phyloP scores from a whole-genome alignment of 2,888 invertebrate species.

The Cephus rjabovi region DNA sequence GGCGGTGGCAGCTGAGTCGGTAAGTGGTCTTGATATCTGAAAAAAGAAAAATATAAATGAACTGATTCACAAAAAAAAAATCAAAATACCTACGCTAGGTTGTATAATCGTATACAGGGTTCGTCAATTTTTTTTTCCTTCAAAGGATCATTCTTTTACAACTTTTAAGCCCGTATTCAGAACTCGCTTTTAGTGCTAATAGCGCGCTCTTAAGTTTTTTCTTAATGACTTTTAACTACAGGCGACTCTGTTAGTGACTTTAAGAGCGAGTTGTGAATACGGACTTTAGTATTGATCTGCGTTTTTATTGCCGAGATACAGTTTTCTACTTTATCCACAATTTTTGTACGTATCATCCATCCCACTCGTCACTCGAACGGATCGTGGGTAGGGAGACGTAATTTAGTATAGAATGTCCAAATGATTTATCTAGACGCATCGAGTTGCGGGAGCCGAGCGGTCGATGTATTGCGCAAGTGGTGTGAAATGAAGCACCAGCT shows the following conservation, averaged over 20 bases:
- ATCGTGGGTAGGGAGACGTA: neutral
- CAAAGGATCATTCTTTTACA: neutral
- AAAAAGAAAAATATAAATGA: neutral
- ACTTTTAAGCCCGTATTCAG: too few species aligned
- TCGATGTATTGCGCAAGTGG: neutral
- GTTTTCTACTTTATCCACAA: neutral
- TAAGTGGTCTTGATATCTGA: neutral
- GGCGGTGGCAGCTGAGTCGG: neutral
- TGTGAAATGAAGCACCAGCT: neutral
- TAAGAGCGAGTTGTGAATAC: too few species aligned
- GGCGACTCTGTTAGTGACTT: too few species aligned
- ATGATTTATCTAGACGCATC: neutral
- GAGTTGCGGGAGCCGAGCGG: neutral
- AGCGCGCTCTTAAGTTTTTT: too few species aligned
- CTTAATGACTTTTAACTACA: too few species aligned
- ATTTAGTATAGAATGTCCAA: neutral
- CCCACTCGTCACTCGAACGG: neutral
- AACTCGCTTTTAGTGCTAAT: too few species aligned
- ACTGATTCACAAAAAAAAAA: neutral
- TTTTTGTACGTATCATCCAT: neutral
- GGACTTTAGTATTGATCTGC: neutral
- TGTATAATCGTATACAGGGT: neutral
- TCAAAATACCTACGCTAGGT: neutral
- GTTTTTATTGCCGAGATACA: neutral
- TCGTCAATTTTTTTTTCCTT: neutral